Evolutionary conservation across 1,140 invertebrate species (phyloP).

Genomic region (Eumeta japonica): DNA sequence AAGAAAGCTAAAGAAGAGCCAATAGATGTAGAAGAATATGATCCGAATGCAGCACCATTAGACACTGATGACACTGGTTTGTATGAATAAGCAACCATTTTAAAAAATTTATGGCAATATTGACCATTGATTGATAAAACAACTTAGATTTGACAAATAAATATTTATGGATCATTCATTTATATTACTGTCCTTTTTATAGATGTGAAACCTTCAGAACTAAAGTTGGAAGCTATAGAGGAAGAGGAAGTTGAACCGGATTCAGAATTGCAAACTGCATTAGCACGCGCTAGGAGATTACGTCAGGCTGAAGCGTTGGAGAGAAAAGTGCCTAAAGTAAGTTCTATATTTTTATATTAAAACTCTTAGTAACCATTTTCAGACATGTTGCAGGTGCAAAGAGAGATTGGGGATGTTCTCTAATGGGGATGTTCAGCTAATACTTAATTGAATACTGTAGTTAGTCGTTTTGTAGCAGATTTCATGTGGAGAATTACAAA

Average conservation of each 20-base stretch:
- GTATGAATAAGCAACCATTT: background rate
- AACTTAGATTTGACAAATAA: background rate
- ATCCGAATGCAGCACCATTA: constrained; percentile 30
- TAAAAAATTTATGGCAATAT: background rate
- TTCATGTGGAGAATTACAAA: no score
- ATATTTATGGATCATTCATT: background rate
- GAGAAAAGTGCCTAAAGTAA: constrained; percentile 28
- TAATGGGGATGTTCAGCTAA: no score
- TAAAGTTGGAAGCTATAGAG: constrained; percentile 69
- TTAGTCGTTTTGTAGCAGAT: no score
- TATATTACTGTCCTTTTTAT: no score
- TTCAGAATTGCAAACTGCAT: constrained; percentile 67
- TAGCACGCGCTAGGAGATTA: constrained; percentile 37
- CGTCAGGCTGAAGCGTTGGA: constrained; percentile 20
- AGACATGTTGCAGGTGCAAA: constrained; percentile 3
- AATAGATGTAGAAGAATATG: constrained; percentile 46
- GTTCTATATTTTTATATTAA: constrained; percentile 2
- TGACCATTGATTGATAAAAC: no score
- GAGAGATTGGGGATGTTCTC: no score
- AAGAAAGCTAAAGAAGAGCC: constrained; percentile 56
- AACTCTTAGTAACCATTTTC: background rate
- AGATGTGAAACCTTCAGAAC: constrained; percentile 61
- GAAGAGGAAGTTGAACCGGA: constrained; percentile 75
- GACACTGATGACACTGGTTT: constrained; percentile 51
- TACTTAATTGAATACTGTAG: no score